Evolutionary conservation across 2,797 vertebrate genomes (phyloP), one percentile per base, ranked within the genome.

Genomic region (Merluccius polli): DNA sequence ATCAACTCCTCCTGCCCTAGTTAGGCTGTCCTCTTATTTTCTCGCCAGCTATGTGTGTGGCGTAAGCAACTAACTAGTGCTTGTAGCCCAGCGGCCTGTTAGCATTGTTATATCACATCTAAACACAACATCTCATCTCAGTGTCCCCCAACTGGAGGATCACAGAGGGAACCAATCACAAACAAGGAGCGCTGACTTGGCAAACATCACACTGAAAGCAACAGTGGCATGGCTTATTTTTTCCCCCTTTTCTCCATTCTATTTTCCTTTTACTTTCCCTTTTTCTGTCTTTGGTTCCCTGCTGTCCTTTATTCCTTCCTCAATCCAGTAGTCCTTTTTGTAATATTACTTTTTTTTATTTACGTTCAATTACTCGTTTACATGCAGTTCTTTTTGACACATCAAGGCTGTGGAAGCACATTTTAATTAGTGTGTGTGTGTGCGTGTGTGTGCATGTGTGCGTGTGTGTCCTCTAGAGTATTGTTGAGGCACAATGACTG

Each of bases 11-110:
- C n/a, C n/a, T n/a, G n/a, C n/a, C 44, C 16, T 18, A 48, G 44
- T 48, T 48, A 4, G 44, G 44, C 44, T 72, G 80, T 78, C 85
- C 84, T 86, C 77, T 82, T 84, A 73, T 70, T 83, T 59, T 77
- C 24, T 73, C 71, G 30, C 38, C 15, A 30, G 12, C 15, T 30
- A 12, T 18, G 44, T 29, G 27, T 27, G 29, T 48, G 8, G 52
- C 27, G 24, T 24, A n/a, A 24, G 44, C n/a, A 63, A 12, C 52
- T 27, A 63, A 27, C 52, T 63, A 24, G 52, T n/a, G 41, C 48
- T 9, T n/a, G 48, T 21, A 21, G 48, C 18, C 21, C 48, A 21
- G 52, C 21, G 7, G 21, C 21, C 21, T 9, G 52, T 59, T 59
- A 59, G 44, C 59, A 63, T 63, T 24, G n/a, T 63, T n/a, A 63